These are phyloP conservation scores for Chionodraco myersi DNA, from an alignment of 2,113 vertebrate species.

Conservation along the genomic window DNA sequence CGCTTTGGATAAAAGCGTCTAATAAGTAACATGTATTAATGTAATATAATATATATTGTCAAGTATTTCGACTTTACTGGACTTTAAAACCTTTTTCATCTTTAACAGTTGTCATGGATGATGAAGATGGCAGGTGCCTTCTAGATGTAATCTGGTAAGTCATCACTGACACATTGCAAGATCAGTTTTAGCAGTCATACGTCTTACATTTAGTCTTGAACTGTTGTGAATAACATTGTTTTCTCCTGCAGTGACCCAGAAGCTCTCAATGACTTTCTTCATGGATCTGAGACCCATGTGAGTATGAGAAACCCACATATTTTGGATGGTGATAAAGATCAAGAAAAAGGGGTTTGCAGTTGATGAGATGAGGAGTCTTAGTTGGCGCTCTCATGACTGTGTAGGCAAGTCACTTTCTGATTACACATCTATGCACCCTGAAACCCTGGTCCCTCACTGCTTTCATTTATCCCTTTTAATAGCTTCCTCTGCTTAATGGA, in stretches of 20 bases:
- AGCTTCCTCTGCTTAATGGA: constrained; percentile 53
- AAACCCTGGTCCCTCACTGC: constrained; percentile 35
- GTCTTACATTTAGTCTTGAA: not conserved
- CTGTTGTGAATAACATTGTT: constrained; percentile 27
- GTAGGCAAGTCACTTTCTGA: constrained; percentile 2
- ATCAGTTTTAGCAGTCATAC: not conserved
- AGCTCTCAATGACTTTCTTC: constrained; percentile 88
- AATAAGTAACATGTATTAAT: too few species aligned
- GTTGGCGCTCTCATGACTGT: constrained; percentile 2
- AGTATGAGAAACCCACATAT: constrained; percentile 59
- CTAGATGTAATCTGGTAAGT: constrained; percentile 99
- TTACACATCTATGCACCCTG: constrained; percentile 22
- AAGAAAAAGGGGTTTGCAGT: constrained; percentile 18
- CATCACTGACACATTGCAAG: not conserved
- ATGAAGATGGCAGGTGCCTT: constrained; percentile 99
- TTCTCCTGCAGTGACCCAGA: constrained; percentile 82
- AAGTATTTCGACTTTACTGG: too few species aligned
- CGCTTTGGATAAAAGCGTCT: too few species aligned
- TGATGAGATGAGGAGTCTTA: constrained; percentile 15
- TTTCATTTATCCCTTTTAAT: constrained; percentile 34
- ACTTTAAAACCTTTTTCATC: constrained; percentile 14
- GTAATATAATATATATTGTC: too few species aligned
- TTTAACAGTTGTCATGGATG: constrained; percentile 97
- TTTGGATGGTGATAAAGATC: not conserved
- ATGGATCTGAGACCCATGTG: constrained; percentile 88